These are phyloP conservation scores for Acanthurus tractus DNA, from an alignment of 2,797 vertebrate genomes.

Conservation along the genomic window DNA sequence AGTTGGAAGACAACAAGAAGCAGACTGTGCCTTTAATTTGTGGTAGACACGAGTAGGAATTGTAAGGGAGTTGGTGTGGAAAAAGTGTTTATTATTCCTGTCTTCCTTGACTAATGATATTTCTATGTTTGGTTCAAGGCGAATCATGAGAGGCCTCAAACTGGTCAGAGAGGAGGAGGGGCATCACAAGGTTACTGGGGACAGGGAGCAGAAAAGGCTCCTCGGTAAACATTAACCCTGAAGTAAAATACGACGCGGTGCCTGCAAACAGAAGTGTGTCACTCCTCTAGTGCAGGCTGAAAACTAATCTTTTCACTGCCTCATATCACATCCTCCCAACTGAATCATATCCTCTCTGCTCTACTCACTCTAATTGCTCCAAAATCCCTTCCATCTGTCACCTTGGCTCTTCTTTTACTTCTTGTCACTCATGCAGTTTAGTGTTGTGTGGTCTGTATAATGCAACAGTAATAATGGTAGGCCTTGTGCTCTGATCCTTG, in stretches of 20 bases:
- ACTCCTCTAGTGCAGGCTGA: constrained; percentile 26
- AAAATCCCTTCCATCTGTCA: constrained; percentile 61
- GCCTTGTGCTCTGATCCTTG: constrained; percentile 5
- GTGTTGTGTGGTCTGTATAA: constrained; percentile 20
- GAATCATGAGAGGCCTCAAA: constrained; percentile 49
- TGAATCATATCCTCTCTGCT: constrained; percentile 58
- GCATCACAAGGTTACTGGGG: constrained; percentile 34
- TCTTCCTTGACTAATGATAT: constrained; percentile 62
- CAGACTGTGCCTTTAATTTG: neutral
- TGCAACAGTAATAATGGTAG: constrained; percentile 13
- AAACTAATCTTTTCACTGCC: constrained; percentile 45
- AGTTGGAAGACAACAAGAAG: neutral
- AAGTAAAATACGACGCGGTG: constrained; percentile 46
- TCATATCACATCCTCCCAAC: constrained; percentile 39
- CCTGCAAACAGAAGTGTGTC: constrained; percentile 29
- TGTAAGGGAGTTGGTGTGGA: neutral
- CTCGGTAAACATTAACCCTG: constrained; percentile 73
- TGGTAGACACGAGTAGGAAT: constrained; percentile 11
- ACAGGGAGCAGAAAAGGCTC: constrained; percentile 54
- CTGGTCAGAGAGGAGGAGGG: constrained; percentile 45
- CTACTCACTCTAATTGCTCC: constrained; percentile 43
- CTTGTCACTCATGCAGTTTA: constrained; percentile 36
- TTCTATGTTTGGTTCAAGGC: constrained; percentile 53
- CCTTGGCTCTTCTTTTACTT: constrained; percentile 41
- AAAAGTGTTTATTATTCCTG: constrained; percentile 58